These are phyloP conservation scores for Callyntrura sp. DNA, from an alignment of 2,888 invertebrate genomes.

Conservation along the genomic window DNA sequence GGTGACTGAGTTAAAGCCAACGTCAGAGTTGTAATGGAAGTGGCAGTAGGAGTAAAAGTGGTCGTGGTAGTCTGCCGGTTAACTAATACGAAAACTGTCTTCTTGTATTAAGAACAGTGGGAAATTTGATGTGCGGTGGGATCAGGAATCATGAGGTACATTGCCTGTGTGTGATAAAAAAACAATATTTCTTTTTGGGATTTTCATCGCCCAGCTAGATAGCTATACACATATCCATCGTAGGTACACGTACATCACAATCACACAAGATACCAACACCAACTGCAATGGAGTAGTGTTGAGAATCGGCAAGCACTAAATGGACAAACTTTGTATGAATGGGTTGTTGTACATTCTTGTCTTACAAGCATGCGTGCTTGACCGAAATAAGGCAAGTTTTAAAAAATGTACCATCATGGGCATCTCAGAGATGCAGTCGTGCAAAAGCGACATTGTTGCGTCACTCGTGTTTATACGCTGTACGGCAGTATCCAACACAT, in stretches of 20 bases:
- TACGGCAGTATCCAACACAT: constrained; percentile 1
- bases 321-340: not conserved
- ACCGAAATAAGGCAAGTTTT: constrained; percentile 65
- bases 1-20: constrained; percentile 36
- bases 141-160: not conserved
- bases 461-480: constrained; percentile 3
- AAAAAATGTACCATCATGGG: constrained; percentile 28
- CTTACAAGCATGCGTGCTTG: constrained; percentile 49
- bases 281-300: constrained; percentile 30
- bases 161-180: not conserved
- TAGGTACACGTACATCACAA: not conserved
- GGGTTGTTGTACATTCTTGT: not conserved
- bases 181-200: not conserved
- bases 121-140: constrained; percentile 49
- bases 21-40: not conserved
- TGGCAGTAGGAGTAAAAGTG: not conserved
- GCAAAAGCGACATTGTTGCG: constrained; percentile 66
- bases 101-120: not conserved
- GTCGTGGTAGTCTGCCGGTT: not conserved
- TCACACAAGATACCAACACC: not conserved
- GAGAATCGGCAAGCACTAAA: constrained; percentile 7
- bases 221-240: too few relatives aligned
- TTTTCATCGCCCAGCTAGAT: not conserved
- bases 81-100: constrained; percentile 12
- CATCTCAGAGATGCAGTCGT: constrained; percentile 71